Evolutionary conservation across 2,113 vertebrate genomes (phyloP).

Genomic region (Chamaetylas fuelleborni): DNA sequence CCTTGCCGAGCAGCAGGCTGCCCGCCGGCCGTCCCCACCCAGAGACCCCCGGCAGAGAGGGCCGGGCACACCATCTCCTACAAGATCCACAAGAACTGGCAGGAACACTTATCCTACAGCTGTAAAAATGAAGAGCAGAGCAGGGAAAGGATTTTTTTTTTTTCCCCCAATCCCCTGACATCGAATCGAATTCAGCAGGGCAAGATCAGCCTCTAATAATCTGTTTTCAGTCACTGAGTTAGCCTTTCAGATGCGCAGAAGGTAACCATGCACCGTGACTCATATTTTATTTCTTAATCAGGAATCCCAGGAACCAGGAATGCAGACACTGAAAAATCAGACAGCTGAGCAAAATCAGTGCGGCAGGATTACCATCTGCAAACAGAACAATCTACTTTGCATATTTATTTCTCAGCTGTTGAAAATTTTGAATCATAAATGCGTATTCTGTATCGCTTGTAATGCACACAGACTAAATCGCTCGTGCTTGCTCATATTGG

Average conservation of each 20-base stretch:
- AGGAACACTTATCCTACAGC: background rate
- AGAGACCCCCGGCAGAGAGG: background rate
- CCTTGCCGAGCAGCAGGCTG: background rate
- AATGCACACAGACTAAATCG: background rate
- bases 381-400: constrained; percentile 54
- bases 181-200: background rate
- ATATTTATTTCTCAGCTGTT: constrained; percentile 62
- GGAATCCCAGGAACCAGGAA: constrained; percentile 32
- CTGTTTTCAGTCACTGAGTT: background rate
- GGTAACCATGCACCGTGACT: constrained; percentile 20
- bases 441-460: background rate
- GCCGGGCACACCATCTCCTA: background rate
- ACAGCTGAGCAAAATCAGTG: constrained; percentile 55
- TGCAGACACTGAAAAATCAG: constrained; percentile 41
- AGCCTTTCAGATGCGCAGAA: constrained; percentile 8
- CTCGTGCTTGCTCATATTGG: background rate
- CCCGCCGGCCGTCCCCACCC: background rate
- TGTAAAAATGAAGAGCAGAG: background rate
- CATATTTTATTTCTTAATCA: constrained; percentile 45
- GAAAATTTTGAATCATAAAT: constrained; percentile 30
- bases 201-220: background rate
- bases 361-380: constrained; percentile 59
- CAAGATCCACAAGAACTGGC: background rate
- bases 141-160: background rate
- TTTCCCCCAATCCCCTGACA: background rate